A percentile compares a stretch with the other conserved stretches of the same genome.
phyloP scores from a whole-genome alignment of 2,113 vertebrate genomes.

The Strix uralensis region DNA sequence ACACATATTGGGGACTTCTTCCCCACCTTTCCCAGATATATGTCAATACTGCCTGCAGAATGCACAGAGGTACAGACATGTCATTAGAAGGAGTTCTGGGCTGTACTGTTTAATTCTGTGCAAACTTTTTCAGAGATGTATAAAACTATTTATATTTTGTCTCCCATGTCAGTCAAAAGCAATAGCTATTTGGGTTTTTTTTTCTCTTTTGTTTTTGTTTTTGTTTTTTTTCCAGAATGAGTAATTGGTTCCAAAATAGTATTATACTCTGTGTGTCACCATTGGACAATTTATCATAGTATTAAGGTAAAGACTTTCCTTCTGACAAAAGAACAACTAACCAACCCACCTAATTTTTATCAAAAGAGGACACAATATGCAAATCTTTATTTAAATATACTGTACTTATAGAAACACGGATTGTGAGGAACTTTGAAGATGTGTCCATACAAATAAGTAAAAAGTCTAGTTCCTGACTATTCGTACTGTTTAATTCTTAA shows the following conservation, averaged over 20 bases:
- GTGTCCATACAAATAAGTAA: background rate
- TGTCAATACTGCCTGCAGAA: background rate
- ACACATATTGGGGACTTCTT: background rate
- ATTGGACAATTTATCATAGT: background rate
- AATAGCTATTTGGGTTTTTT: accelerated
- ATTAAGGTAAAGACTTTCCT: background rate
- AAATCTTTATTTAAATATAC: background rate
- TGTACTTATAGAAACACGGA: background rate
- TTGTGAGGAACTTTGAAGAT: background rate
- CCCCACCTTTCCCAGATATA: background rate
- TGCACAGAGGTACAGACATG: background rate
- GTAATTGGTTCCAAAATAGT: background rate
- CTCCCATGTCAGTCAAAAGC: background rate
- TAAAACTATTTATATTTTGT: background rate
- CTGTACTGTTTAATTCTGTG: background rate
- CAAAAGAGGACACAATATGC: background rate
- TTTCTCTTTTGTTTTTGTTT: accelerated
- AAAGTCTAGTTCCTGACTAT: background rate
- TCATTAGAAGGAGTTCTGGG: background rate
- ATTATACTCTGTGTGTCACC: background rate
- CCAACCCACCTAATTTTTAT: background rate
- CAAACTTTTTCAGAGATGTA: background rate
- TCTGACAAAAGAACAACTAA: background rate
- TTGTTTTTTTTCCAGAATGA: background rate
- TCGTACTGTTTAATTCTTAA: background rate